Evolutionary conservation across 2,113 vertebrate genomes (phyloP).

Genomic region (Suncus etruscus): DNA sequence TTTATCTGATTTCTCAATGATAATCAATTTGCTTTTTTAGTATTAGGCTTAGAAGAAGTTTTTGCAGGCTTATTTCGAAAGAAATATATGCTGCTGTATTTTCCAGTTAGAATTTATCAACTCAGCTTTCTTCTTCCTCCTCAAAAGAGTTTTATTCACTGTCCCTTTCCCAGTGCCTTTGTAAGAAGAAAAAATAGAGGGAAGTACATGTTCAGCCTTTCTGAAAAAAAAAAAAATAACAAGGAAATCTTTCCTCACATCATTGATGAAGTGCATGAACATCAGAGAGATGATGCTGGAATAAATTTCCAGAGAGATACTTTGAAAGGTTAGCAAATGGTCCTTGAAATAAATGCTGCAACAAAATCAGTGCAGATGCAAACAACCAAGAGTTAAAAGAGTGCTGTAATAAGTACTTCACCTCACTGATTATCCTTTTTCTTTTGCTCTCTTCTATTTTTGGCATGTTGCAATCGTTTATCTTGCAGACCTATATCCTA

Average conservation of each 20-base stretch:
- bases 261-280: background rate
- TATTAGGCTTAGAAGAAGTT: background rate
- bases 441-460: constrained; percentile 20
- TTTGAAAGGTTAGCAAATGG: background rate
- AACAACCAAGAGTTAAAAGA: background rate
- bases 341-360: background rate
- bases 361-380: background rate
- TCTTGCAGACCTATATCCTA: constrained; percentile 29
- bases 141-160: background rate
- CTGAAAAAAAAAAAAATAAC: constrained; percentile 7
- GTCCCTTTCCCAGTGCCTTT: background rate
- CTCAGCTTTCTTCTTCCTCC: background rate
- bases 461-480: background rate
- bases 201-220: background rate
- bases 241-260: background rate
- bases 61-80: background rate
- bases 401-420: background rate
- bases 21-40: constrained; percentile 6
- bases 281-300: background rate
- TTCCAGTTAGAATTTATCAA: background rate
- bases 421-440: background rate
- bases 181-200: background rate
- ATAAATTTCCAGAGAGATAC: background rate
- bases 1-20: background rate
- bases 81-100: background rate